A percentile compares a stretch with the other conserved stretches of the same genome.
Evolutionary conservation across 2,797 vertebrate species (phyloP).

Genomic region (Rhinichthys osculus): DNA sequence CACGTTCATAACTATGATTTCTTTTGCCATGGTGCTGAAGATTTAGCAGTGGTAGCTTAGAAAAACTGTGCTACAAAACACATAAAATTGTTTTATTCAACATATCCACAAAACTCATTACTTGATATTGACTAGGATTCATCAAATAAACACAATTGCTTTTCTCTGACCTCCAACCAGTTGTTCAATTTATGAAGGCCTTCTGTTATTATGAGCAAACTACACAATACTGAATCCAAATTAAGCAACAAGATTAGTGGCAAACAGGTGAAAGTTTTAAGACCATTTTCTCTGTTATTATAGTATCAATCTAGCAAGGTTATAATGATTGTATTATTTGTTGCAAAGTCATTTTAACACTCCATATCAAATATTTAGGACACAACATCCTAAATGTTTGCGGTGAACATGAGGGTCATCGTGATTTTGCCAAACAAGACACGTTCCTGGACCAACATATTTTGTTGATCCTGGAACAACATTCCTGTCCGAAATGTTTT

Average conservation of each 20-base stretch:
- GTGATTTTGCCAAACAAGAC: not conserved
- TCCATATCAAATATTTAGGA: not conserved
- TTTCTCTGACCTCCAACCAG: constrained; percentile 24
- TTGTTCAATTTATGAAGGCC: constrained; percentile 18
- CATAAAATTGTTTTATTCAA: constrained; percentile 22
- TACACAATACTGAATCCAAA: not conserved
- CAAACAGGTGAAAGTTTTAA: constrained; percentile 21
- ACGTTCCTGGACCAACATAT: not conserved
- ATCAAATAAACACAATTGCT: constrained; percentile 3
- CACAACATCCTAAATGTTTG: too few relatives aligned
- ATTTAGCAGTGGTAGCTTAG: not conserved
- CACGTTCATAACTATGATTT: not conserved
- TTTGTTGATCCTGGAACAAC: not conserved
- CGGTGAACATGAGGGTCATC: not conserved
- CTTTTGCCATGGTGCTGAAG: not conserved
- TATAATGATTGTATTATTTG: not conserved
- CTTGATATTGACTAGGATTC: constrained; percentile 12
- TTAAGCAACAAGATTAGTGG: not conserved
- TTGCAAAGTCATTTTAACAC: not conserved
- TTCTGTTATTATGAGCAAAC: not conserved
- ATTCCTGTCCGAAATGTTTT: not conserved
- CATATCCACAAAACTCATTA: constrained; percentile 24
- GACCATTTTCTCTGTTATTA: not conserved
- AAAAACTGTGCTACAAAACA: not conserved
- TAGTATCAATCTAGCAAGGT: not conserved